Evolutionary conservation across 2,797 vertebrate genomes (phyloP).

Genomic region (Carcharodon carcharias): DNA sequence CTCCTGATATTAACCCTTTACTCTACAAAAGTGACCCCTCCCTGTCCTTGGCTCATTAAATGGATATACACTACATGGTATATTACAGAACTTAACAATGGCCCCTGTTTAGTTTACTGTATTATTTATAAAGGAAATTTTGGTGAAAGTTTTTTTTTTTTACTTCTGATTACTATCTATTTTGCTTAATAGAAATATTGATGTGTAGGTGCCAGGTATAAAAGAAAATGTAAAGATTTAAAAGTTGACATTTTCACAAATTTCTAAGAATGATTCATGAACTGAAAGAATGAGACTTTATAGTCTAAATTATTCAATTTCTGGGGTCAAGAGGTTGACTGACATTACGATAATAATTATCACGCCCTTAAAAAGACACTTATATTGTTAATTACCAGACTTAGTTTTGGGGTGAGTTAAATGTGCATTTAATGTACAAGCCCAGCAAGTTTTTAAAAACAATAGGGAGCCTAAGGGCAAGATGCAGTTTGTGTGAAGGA

Average conservation of each 20-base stretch:
- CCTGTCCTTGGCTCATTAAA: background rate
- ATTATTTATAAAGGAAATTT: background rate
- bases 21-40: background rate
- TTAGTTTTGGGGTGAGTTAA: background rate
- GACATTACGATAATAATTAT: background rate
- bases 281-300: background rate
- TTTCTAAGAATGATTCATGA: background rate
- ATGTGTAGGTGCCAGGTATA: background rate
- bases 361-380: no score
- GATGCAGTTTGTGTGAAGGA: background rate
- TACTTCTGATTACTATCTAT: background rate
- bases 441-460: background rate
- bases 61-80: background rate
- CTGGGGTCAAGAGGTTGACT: background rate
- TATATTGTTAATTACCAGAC: background rate
- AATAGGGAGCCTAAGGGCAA: background rate
- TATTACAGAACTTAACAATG: background rate
- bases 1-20: no score
- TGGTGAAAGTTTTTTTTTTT: background rate
- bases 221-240: background rate
- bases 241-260: background rate
- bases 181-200: background rate
- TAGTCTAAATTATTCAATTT: background rate
- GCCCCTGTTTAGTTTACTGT: background rate
- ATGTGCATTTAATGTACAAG: background rate